A percentile compares a stretch with the other conserved stretches of the same genome.
Conservation (phyloP, 2,888 invertebrate genomes). For the Hecatera dysodea region DNA sequence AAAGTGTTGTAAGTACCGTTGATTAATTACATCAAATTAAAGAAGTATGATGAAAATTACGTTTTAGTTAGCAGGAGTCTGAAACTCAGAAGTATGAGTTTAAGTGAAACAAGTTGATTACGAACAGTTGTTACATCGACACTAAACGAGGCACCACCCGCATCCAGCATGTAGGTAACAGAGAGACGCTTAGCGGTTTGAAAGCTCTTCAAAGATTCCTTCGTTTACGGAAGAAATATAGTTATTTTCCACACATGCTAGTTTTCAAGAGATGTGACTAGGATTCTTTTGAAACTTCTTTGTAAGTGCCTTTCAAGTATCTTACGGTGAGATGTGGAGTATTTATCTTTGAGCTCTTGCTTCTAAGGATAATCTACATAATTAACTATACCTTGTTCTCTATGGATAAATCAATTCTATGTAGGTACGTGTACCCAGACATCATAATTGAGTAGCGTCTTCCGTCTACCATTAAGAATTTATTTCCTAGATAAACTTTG, state of each 20-base stretch:
- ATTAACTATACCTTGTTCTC: not conserved
- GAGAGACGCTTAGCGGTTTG: slow-evolving; percentile 61
- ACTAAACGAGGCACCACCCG: slow-evolving; percentile 45
- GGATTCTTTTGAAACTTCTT: slow-evolving; percentile 26
- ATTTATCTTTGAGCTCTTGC: slow-evolving; percentile 20
- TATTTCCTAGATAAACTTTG: not conserved
- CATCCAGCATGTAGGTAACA: slow-evolving; percentile 56
- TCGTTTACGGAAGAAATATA: slow-evolving; percentile 57
- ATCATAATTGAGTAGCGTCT: not conserved
- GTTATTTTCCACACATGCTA: slow-evolving; percentile 50
- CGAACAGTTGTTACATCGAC: not conserved
- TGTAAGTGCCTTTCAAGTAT: slow-evolving; percentile 19
- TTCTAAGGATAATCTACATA: slow-evolving; percentile 14
- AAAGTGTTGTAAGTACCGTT: too few relatives aligned
- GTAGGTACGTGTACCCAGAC: not conserved
- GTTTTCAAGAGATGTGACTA: slow-evolving; percentile 34
- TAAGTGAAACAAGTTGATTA: too few relatives aligned
- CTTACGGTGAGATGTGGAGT: not conserved
- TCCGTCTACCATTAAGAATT: not conserved
- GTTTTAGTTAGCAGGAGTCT: too few relatives aligned
- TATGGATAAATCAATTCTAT: not conserved
- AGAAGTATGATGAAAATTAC: too few relatives aligned
- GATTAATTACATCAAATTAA: too few relatives aligned
- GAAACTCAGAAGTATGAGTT: too few relatives aligned
- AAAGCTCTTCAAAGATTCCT: slow-evolving; percentile 65